These are phyloP conservation scores for Parazoanthus darwini DNA, from an alignment of 92 coral and sea anemone species.

Conservation along the genomic window DNA sequence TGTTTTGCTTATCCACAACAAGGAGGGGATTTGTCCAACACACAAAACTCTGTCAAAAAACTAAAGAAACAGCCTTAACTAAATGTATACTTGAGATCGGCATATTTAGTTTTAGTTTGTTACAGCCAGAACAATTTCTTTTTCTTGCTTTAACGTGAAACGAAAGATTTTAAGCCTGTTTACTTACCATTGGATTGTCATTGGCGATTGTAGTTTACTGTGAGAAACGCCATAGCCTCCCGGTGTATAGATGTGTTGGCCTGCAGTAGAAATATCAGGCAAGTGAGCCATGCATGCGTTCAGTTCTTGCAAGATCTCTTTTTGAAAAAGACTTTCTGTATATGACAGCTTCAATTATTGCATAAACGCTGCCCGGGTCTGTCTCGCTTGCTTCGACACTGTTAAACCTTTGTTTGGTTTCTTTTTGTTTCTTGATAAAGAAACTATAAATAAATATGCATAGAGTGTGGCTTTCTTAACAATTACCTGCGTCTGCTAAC, in stretches of 20 bases:
- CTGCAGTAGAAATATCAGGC: constrained; percentile 19
- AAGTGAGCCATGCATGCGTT: constrained; percentile 11
- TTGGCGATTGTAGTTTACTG: constrained; percentile 97
- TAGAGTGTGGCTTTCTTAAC: background rate
- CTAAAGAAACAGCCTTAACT: too few relatives aligned
- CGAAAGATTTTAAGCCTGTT: background rate
- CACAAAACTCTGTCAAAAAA: too few relatives aligned
- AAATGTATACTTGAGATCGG: too few relatives aligned
- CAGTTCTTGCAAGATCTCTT: too few relatives aligned
- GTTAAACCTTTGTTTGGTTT: constrained; percentile 18
- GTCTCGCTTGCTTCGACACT: constrained; percentile 1
- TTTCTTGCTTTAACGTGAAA: background rate
- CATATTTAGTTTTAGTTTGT: too few relatives aligned
- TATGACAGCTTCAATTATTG: background rate
- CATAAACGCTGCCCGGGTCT: background rate
- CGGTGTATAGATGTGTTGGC: constrained; percentile 66
- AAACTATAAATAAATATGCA: constrained; percentile 11
- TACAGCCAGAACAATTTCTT: background rate
- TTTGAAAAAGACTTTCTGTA: background rate
- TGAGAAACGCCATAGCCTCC: constrained; percentile 84
- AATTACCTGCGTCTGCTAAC: background rate
- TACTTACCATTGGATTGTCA: constrained; percentile 97
- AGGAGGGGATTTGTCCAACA: too few relatives aligned
- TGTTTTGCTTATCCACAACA: too few relatives aligned
- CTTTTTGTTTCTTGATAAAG: constrained; percentile 1